A percentile compares a stretch with the other conserved stretches of the same genome.
Conservation (phyloP, 1,140 invertebrate species). For the Pseudobourletiella spinata region DNA sequence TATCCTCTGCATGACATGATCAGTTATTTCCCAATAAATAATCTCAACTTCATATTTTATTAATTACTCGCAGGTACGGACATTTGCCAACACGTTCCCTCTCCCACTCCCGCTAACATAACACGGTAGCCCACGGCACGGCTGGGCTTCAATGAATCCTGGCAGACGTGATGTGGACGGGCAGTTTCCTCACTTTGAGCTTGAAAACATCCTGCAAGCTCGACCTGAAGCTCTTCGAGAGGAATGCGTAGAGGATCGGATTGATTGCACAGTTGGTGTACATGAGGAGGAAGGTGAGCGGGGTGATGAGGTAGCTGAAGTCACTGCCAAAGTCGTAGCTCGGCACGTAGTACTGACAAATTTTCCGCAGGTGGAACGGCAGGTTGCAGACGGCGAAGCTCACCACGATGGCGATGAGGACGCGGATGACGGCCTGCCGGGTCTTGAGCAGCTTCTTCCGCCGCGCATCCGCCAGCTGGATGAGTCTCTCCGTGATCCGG, state of each 20-base stretch:
- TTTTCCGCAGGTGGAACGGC: constrained; percentile 69
- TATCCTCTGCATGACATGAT: too few relatives aligned
- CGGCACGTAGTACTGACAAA: constrained; percentile 62
- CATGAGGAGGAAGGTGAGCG: constrained; percentile 68
- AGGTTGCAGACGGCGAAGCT: constrained; percentile 75
- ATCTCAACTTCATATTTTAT: too few relatives aligned
- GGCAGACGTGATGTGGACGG: too few relatives aligned
- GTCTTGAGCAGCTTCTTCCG: constrained; percentile 39
- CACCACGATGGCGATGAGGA: constrained; percentile 69
- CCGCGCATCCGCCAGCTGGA: too few relatives aligned
- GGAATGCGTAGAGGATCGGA: constrained; percentile 70
- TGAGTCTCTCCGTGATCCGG: too few relatives aligned
- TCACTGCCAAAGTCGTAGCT: constrained; percentile 54
- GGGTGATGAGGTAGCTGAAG: constrained; percentile 63
- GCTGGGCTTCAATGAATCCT: too few relatives aligned
- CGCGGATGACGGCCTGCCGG: constrained; percentile 47
- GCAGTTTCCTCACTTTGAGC: too few relatives aligned
- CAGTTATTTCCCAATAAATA: too few relatives aligned
- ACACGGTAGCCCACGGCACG: too few relatives aligned
- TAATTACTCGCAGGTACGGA: too few relatives aligned
- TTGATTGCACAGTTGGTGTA: constrained; percentile 78
- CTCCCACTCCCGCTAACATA: too few relatives aligned
- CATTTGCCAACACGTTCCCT: too few relatives aligned
- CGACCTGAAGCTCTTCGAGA: constrained; percentile 53
- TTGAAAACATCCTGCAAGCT: constrained; percentile 36